Evolutionary conservation across 2,113 vertebrate species (phyloP).

Genomic region (Pantherophis guttatus): DNA sequence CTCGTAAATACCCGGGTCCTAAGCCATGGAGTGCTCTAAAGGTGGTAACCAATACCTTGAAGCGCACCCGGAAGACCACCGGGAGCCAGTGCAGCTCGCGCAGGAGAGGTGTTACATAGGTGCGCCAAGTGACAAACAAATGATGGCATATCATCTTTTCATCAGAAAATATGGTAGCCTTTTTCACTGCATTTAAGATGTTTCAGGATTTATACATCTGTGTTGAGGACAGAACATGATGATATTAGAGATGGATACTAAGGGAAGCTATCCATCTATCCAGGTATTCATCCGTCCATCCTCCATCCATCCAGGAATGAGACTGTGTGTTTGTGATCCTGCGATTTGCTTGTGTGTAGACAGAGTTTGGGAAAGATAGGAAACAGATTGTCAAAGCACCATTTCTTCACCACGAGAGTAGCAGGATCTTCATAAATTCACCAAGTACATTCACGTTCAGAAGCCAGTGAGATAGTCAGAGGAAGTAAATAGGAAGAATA

Average conservation of each 20-base stretch:
- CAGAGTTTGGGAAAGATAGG: background rate
- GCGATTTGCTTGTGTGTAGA: background rate
- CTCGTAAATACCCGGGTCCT: no score
- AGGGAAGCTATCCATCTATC: background rate
- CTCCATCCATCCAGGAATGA: background rate
- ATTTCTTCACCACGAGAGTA: background rate
- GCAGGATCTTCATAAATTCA: slow-evolving; percentile 3
- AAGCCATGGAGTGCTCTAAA: no score
- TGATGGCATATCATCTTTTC: background rate
- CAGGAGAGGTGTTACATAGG: no score
- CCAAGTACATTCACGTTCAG: slow-evolving; percentile 11
- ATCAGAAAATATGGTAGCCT: background rate
- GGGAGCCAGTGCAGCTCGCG: no score
- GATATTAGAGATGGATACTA: background rate
- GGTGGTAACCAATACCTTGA: no score
- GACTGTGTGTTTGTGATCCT: background rate
- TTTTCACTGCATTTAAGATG: background rate
- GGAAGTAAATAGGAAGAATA: background rate
- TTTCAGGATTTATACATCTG: background rate
- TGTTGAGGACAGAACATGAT: background rate
- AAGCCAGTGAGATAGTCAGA: background rate
- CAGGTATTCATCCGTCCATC: background rate
- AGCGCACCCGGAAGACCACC: no score
- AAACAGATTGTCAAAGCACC: background rate
- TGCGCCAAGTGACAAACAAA: background rate